Base-by-base conservation (phyloP, 1,140 invertebrate genomes). In the Batillaria attramentaria region DNA sequence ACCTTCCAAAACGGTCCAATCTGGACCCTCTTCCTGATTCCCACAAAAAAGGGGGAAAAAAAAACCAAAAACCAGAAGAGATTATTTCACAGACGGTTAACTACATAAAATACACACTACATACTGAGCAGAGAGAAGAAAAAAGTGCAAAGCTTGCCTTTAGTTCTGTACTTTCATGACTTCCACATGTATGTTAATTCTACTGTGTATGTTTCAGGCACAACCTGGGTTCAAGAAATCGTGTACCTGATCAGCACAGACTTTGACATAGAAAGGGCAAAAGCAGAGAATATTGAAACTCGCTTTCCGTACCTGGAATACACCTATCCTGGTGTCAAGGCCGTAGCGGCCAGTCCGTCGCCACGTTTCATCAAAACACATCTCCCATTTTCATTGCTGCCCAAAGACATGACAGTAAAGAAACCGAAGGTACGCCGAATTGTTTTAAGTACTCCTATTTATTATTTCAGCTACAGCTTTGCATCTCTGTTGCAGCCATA, bases 381-480 rank as follows among this genome's bases (percentile, higher is more conserved):
- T 80, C 85, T 93, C 16, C 92, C 92, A 16, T 85, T 85, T 33
- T 81, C 85, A 43, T 81, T 93, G 18, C 77, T 93, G 42, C 92
- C 92, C 24, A 80, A 87, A 33, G 74, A 85, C 37, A 75, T 91
- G 13, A 70, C 80, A 42, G 84, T 87, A 42, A 85, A 85, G 35
- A 92, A 92, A 10, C 93, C 93, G 87, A 94, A 94, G 89, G 93
- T 93, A 85, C n/a, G n/a, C n/a, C n/a, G n/a, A n/a, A n/a, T n/a
- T n/a, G n/a, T n/a, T n/a, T n/a, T n/a, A n/a, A n/a, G n/a, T 68
- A 18, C 4, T 46, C 24, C 31, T 31, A 20, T 60, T 35, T 24
- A 39, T 65, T 4, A 37, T 37, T n/a, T n/a, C n/a, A n/a, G n/a
- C n/a, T n/a, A n/a, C n/a, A n/a, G n/a, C n/a, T n/a, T n/a, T n/a